Percentiles rank a stretch among this genome's conserved stretches.
phyloP scores from a whole-genome alignment of 2,888 invertebrate species.

The Agrotis segetum region DNA sequence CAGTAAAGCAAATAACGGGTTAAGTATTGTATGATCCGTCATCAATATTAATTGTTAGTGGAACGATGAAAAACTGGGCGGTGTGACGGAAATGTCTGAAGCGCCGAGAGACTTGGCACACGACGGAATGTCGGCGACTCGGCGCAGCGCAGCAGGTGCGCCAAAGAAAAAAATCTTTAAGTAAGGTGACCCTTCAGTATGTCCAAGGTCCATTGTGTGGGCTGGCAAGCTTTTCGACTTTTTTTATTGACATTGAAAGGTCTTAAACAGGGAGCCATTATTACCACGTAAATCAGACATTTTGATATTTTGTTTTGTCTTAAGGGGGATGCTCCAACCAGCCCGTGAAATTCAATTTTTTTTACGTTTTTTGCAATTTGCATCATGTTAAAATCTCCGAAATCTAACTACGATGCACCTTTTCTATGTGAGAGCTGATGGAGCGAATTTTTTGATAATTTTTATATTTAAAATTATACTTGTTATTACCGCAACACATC shows the following conservation, averaged over 20 bases:
- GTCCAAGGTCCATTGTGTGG: constrained; percentile 31
- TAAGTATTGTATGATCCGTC: constrained; percentile 48
- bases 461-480: no score
- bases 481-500: no score
- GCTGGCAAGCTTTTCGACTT: constrained; percentile 11
- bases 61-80: constrained; percentile 62
- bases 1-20: constrained; percentile 52
- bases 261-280: neutral
- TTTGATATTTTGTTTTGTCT: no score
- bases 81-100: constrained; percentile 76
- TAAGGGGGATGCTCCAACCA: no score
- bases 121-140: constrained; percentile 80
- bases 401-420: no score
- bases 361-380: no score
- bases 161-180: constrained; percentile 49
- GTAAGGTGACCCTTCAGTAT: constrained; percentile 51
- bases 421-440: no score
- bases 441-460: no score
- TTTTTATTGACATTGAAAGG: neutral
- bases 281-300: neutral
- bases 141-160: constrained; percentile 63
- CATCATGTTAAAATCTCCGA: no score
- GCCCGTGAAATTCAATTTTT: no score
- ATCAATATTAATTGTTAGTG: constrained; percentile 80
- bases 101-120: constrained; percentile 71